These are phyloP conservation scores for Nomada fabriciana DNA, from an alignment of 2,888 invertebrate species.

Conservation along the genomic window DNA sequence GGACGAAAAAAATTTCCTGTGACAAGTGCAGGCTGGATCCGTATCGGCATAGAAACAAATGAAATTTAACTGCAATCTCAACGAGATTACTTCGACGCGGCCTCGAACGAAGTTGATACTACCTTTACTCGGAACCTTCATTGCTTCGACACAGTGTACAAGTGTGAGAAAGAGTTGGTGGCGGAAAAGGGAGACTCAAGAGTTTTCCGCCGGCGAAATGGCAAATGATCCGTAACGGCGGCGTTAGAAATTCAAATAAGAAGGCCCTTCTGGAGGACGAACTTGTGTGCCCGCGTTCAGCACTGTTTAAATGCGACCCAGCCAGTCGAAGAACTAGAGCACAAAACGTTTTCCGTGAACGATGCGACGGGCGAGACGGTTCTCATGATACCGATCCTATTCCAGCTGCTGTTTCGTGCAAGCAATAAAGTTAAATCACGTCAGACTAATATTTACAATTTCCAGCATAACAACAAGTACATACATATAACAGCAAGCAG, in stretches of 20 bases:
- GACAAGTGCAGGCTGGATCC: slow-evolving; percentile 6
- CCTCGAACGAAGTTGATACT: slow-evolving; percentile 23
- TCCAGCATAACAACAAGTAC: too few species aligned
- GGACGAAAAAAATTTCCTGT: slow-evolving; percentile 1
- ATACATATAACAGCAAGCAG: too few species aligned
- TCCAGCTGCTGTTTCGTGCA: too few species aligned
- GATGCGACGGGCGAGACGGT: not conserved
- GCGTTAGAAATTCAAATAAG: slow-evolving; percentile 47
- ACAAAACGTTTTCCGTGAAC: slow-evolving; percentile 4
- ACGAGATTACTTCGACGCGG: slow-evolving; percentile 32
- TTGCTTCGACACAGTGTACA: not conserved
- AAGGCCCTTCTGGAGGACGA: slow-evolving; percentile 27
- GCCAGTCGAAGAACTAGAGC: not conserved
- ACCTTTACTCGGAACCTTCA: not conserved
- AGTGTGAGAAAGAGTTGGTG: not conserved
- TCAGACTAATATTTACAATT: too few species aligned
- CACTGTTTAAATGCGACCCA: slow-evolving; percentile 27
- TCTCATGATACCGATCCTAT: too few species aligned
- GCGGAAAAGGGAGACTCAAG: slow-evolving; percentile 2
- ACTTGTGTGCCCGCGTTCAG: slow-evolving; percentile 31
- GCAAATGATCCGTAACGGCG: slow-evolving; percentile 53
- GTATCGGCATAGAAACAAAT: slow-evolving; percentile 35
- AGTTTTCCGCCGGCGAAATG: slow-evolving; percentile 41
- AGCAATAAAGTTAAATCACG: too few species aligned
- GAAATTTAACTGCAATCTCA: slow-evolving; percentile 49